phyloP scores from a whole-genome alignment of 2,888 invertebrate genomes.

The Apomyelois bistriatella region DNA sequence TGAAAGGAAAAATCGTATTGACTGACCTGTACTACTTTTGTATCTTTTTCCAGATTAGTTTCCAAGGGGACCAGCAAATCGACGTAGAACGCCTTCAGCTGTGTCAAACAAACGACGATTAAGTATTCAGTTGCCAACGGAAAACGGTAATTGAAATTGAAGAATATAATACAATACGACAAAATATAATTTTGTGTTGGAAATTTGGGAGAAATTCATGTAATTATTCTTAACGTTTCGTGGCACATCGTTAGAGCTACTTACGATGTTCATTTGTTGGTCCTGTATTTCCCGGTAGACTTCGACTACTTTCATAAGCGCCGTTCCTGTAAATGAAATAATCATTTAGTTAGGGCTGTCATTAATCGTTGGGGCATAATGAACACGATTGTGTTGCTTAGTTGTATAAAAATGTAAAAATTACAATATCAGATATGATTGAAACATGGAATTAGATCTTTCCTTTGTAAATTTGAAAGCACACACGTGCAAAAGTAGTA shows the following conservation, averaged over 20 bases:
- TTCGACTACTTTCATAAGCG: constrained; percentile 94
- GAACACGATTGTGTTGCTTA: no score
- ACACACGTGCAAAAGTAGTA: no score
- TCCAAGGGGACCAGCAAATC: constrained; percentile 95
- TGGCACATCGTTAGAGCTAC: constrained; percentile 51
- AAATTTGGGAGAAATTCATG: not conserved
- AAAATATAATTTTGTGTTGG: constrained; percentile 1
- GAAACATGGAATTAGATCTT: no score
- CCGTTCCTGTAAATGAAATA: constrained; percentile 83
- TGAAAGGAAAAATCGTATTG: constrained; percentile 47
- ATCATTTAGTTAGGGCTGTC: not conserved
- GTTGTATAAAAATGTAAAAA: no score
- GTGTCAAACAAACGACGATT: constrained; percentile 49
- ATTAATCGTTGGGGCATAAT: no score
- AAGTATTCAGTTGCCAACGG: not conserved
- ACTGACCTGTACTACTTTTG: constrained; percentile 93
- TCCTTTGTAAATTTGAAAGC: no score
- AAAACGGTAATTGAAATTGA: constrained; percentile 12
- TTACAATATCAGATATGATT: no score
- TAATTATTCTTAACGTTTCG: not conserved
- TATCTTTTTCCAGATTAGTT: constrained; percentile 95
- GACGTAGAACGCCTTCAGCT: constrained; percentile 97
- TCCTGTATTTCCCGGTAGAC: constrained; percentile 96
- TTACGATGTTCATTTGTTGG: constrained; percentile 96
- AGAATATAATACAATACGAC: not conserved